phyloP scores from a whole-genome alignment of 2,888 invertebrate genomes.

The Oscheius myriophilus region DNA sequence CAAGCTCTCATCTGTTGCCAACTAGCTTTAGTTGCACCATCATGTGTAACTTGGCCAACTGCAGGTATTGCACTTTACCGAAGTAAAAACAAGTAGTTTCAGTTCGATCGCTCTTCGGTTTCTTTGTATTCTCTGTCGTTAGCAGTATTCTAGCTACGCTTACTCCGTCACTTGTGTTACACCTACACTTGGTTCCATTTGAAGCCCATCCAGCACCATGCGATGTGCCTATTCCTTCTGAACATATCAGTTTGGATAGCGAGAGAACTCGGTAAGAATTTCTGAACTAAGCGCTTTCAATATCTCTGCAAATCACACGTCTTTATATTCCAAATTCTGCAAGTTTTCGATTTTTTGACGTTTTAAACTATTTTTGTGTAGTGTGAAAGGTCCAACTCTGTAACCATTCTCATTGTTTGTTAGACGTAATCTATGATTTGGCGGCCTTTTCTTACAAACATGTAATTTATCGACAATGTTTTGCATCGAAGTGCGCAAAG shows the following conservation, averaged over 20 bases:
- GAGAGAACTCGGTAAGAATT: slow-evolving; percentile 40
- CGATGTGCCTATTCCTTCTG: slow-evolving; percentile 42
- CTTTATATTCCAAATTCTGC: not conserved
- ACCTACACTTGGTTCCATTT: slow-evolving; percentile 30
- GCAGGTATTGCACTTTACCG: not conserved
- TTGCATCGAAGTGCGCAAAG: too few relatives aligned
- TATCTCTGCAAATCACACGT: not conserved
- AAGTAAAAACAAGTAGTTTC: not conserved
- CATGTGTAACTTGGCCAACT: slow-evolving; percentile 13
- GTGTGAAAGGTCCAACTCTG: too few relatives aligned
- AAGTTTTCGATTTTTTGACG: too few relatives aligned
- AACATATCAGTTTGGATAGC: slow-evolving; percentile 49
- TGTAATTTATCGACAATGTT: too few relatives aligned
- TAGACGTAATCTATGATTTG: too few relatives aligned
- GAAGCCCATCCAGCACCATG: slow-evolving; percentile 47
- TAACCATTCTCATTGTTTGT: too few relatives aligned
- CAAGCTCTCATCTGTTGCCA: slow-evolving; percentile 16
- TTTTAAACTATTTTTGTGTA: too few relatives aligned
- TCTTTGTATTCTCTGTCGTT: slow-evolving; percentile 9
- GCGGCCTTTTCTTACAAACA: too few relatives aligned
- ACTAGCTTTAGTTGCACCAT: not conserved
- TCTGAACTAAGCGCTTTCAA: not conserved
- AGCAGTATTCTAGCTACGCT: slow-evolving; percentile 18
- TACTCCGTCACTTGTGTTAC: slow-evolving; percentile 14
- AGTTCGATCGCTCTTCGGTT: slow-evolving; percentile 13